A percentile compares a stretch with the other conserved stretches of the same genome.
Conservation (phyloP, 2,113 vertebrate genomes). For the Condylura cristata region DNA sequence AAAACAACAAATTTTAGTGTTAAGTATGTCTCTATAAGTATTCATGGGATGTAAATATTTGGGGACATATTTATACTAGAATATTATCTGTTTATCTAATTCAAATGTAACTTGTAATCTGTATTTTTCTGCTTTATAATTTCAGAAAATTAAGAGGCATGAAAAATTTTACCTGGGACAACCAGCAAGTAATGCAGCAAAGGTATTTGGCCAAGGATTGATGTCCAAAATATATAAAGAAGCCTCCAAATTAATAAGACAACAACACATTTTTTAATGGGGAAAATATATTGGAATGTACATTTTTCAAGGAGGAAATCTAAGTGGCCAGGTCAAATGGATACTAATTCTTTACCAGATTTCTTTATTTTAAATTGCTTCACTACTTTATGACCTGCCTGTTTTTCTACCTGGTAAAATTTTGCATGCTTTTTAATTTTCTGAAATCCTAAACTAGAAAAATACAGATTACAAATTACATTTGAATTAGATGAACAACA, state of each 20-base stretch:
- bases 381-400: not conserved
- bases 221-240: not conserved
- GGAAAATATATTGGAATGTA: not conserved
- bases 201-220: not conserved
- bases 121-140: not conserved
- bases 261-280: not conserved
- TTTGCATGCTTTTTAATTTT: not conserved
- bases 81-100: not conserved
- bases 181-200: not conserved
- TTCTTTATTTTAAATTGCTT: constrained; percentile 11
- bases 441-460: not conserved
- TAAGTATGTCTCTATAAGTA: not conserved
- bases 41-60: not conserved
- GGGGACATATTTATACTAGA: not conserved
- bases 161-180: not conserved
- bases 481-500: not conserved
- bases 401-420: not conserved
- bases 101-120: not conserved
- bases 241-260: not conserved
- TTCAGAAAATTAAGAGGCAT: constrained; percentile 17
- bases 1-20: not conserved
- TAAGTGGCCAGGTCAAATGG: not conserved
- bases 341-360: not conserved
- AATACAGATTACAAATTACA: not conserved
- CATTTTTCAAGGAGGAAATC: not conserved